phyloP scores from a whole-genome alignment of 2,888 invertebrate species.

The Microdon myrmicae region DNA sequence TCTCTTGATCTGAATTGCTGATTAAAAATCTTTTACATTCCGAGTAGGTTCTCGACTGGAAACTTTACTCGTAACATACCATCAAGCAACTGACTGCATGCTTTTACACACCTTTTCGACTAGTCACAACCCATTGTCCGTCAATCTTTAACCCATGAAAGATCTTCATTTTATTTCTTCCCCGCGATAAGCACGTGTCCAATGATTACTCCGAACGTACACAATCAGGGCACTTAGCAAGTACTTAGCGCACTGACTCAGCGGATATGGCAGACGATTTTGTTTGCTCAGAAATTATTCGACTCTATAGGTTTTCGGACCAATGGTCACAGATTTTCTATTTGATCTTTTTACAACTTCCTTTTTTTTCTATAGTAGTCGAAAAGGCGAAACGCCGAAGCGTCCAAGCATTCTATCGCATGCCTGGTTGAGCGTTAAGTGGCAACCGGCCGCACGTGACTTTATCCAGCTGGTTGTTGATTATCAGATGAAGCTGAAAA shows the following conservation, averaged over 20 bases:
- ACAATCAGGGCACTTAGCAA: slow-evolving; percentile 27
- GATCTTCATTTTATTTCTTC: slow-evolving; percentile 34
- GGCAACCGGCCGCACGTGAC: slow-evolving; percentile 33
- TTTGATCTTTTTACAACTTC: slow-evolving; percentile 19
- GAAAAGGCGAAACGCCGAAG: too few relatives aligned
- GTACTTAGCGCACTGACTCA: slow-evolving; percentile 23
- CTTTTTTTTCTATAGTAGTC: too few relatives aligned
- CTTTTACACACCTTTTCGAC: too few relatives aligned
- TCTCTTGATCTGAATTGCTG: too few relatives aligned
- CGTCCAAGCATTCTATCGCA: too few relatives aligned
- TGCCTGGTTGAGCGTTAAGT: slow-evolving; percentile 5
- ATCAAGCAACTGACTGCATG: too few relatives aligned
- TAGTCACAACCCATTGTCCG: too few relatives aligned
- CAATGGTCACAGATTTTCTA: slow-evolving; percentile 3
- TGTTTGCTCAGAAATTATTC: slow-evolving; percentile 13
- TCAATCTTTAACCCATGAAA: too few relatives aligned
- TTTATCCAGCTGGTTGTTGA: slow-evolving; percentile 10
- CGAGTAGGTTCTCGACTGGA: too few relatives aligned
- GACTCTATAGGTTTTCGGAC: slow-evolving; percentile 1
- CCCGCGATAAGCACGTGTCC: slow-evolving; percentile 35
- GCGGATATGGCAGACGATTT: slow-evolving; percentile 32
- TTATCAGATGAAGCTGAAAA: background rate
- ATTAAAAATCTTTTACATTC: too few relatives aligned
- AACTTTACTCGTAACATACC: too few relatives aligned
- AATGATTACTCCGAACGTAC: slow-evolving; percentile 3